Conservation (phyloP, 2,888 invertebrate genomes). For the Apotomis capreana region DNA sequence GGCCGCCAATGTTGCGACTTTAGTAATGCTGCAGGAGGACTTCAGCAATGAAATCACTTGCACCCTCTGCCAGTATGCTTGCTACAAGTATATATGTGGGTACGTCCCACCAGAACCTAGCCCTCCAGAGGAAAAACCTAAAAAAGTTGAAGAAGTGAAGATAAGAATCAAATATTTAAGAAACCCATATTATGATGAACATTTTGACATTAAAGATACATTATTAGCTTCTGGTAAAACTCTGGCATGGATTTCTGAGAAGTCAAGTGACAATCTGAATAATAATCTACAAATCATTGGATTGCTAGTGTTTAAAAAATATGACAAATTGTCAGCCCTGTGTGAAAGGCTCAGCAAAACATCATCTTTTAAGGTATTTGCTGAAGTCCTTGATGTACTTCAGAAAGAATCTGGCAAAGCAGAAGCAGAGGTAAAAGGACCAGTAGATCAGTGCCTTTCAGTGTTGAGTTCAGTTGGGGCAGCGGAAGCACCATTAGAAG, state of each 20-base stretch:
- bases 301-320: conserved; percentile 86
- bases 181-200: conserved; percentile 94
- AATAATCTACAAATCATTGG: conserved; percentile 86
- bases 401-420: conserved; percentile 53
- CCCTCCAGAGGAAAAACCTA: conserved; percentile 55
- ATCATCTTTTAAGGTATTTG: conserved; percentile 59
- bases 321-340: conserved; percentile 70
- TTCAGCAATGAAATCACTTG: conserved; percentile 87
- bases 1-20: conserved; percentile 90
- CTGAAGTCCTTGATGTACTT: conserved; percentile 64
- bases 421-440: conserved; percentile 53
- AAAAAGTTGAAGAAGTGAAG: conserved; percentile 85
- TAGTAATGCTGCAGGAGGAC: conserved; percentile 96
- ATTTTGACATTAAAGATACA: conserved; percentile 92
- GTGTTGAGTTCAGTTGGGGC: conserved; percentile 53
- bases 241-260: conserved; percentile 84
- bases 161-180: conserved; percentile 90
- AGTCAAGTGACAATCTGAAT: conserved; percentile 75
- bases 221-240: conserved; percentile 92
- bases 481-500: conserved; percentile 64
- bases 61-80: conserved; percentile 88
- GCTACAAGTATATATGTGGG: conserved; percentile 86
- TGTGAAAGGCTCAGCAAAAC: conserved; percentile 57
- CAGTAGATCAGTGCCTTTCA: conserved; percentile 57
- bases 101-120: conserved; percentile 53